Evolutionary conservation across 2,113 vertebrate genomes (phyloP).

Genomic region (Hyperopisus bebe): DNA sequence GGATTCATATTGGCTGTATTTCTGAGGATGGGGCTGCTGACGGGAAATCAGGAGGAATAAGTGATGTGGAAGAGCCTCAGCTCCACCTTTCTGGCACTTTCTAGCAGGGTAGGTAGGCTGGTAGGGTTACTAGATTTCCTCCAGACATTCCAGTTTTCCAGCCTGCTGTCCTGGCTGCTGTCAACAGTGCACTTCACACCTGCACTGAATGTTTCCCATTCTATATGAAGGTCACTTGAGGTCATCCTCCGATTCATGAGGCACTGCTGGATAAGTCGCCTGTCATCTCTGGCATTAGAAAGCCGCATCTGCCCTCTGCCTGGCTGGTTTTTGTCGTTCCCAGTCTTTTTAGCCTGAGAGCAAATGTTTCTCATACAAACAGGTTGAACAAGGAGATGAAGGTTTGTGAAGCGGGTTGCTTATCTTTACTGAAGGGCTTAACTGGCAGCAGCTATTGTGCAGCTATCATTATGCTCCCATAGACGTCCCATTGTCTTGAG

Average conservation of each 20-base stretch:
- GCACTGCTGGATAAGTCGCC: too few relatives aligned
- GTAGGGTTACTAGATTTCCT: background rate
- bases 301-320: too few relatives aligned
- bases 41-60: background rate
- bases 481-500: background rate
- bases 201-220: too few relatives aligned
- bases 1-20: background rate
- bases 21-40: background rate
- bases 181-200: too few relatives aligned
- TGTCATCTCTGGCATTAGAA: too few relatives aligned
- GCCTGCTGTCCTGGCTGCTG: background rate
- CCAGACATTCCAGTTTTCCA: background rate
- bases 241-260: too few relatives aligned
- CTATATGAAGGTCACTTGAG: too few relatives aligned
- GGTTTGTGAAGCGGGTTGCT: background rate
- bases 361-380: background rate
- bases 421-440: background rate
- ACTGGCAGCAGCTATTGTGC: background rate
- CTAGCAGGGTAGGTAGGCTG: background rate
- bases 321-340: too few relatives aligned
- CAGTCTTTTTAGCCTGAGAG: background rate
- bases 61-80: background rate
- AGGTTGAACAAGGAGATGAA: background rate
- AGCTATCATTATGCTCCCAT: background rate
- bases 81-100: background rate